A percentile compares a stretch with the other conserved stretches of the same genome.
These are phyloP conservation scores for Esox lucius DNA, from an alignment of 2,797 vertebrate species.

Conservation along the genomic window DNA sequence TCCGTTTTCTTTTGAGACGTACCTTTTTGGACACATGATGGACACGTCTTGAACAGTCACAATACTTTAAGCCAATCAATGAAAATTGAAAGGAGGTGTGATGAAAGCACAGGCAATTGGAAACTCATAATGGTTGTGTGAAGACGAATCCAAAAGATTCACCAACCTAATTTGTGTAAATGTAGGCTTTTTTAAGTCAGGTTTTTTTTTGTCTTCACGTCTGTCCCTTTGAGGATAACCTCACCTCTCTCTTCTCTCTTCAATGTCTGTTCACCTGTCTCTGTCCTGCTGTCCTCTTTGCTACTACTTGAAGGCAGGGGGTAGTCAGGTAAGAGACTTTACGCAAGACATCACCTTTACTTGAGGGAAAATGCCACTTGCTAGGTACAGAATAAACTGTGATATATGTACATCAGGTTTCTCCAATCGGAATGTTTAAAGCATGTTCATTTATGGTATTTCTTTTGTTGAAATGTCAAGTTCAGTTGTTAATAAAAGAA, in stretches of 20 bases:
- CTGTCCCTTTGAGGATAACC: constrained; percentile 61
- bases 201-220: constrained; percentile 46
- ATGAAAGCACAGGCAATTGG: background rate
- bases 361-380: constrained; percentile 13
- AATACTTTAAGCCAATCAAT: constrained; percentile 6
- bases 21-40: constrained; percentile 1
- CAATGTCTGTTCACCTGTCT: constrained; percentile 71
- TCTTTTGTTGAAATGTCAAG: background rate
- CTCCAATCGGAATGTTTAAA: background rate
- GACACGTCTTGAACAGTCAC: constrained; percentile 3
- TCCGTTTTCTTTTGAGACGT: background rate
- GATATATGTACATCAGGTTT: background rate
- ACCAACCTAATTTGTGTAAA: constrained; percentile 8
- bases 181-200: constrained; percentile 33
- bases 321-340: constrained; percentile 91
- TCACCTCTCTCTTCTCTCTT: constrained; percentile 63
- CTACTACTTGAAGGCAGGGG: constrained; percentile 91
- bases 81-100: constrained; percentile 5
- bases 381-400: background rate
- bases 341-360: constrained; percentile 28
- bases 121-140: constrained; percentile 4
- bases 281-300: constrained; percentile 75
- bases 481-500: background rate
- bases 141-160: constrained; percentile 18
- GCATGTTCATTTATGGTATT: background rate